Evolutionary conservation across 92 coral and sea anemone genomes (phyloP).

Genomic region (Heteractis magnifica): DNA sequence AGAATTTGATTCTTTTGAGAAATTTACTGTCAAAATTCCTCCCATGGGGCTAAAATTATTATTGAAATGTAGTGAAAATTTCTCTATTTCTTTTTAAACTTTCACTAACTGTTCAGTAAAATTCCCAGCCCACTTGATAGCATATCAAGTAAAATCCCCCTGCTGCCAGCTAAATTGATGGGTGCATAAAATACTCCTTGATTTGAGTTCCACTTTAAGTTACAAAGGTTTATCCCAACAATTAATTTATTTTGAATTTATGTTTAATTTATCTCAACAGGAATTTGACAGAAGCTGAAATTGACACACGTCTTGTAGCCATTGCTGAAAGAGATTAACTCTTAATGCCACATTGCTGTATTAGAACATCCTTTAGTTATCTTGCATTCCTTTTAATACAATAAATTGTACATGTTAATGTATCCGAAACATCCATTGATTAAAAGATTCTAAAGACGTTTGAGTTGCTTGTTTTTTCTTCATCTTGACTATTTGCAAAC

Average conservation of each 20-base stretch:
- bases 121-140: too few relatives aligned
- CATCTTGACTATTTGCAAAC: neutral
- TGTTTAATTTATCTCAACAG: conserved; percentile 36
- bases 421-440: neutral
- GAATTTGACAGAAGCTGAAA: conserved; percentile 91
- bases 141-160: too few relatives aligned
- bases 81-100: too few relatives aligned
- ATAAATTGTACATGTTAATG: neutral
- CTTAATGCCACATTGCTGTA: neutral
- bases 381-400: neutral
- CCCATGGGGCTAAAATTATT: too few relatives aligned
- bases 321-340: conserved; percentile 92
- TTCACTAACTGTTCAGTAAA: too few relatives aligned
- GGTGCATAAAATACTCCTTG: too few relatives aligned
- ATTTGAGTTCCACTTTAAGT: too few relatives aligned
- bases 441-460: neutral
- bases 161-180: too few relatives aligned
- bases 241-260: too few relatives aligned
- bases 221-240: neutral
- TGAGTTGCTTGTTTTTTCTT: neutral
- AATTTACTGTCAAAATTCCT: too few relatives aligned
- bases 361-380: conserved; percentile 2
- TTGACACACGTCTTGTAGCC: conserved; percentile 93
- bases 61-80: too few relatives aligned
- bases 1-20: too few relatives aligned